Conservation (phyloP, 1,140 invertebrate species). For the Musca vetustissima region DNA sequence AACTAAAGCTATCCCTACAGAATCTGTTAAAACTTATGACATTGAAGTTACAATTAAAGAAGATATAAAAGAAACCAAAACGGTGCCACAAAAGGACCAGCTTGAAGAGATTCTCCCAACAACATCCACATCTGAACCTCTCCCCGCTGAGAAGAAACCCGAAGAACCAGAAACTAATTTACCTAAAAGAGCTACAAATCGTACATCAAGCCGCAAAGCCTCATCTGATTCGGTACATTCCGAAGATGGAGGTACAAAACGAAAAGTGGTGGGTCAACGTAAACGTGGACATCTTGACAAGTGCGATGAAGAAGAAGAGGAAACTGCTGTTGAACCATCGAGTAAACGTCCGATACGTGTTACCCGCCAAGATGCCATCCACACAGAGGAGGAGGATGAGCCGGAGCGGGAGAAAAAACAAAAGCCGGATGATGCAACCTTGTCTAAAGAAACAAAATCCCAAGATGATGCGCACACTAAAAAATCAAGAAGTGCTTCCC, state of each 20-base stretch:
- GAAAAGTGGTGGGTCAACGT: too few species aligned
- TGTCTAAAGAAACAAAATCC: too few species aligned
- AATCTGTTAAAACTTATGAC: conserved; percentile 4
- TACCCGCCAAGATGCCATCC: too few species aligned
- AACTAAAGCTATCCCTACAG: background rate
- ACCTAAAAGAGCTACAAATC: background rate
- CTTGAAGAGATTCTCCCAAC: background rate
- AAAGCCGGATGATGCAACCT: too few species aligned
- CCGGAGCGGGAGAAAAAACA: too few species aligned
- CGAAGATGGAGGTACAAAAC: background rate
- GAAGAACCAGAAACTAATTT: background rate
- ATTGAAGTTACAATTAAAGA: conserved; percentile 15
- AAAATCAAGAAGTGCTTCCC: too few species aligned
- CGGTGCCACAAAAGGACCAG: background rate
- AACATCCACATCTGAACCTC: background rate
- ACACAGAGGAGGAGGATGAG: too few species aligned
- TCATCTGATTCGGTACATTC: background rate
- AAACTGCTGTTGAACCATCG: too few species aligned
- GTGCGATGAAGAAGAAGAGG: too few species aligned
- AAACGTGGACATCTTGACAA: too few species aligned
- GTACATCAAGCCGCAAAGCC: background rate
- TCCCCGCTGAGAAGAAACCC: background rate
- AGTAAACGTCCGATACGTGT: too few species aligned
- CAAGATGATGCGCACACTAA: too few species aligned
- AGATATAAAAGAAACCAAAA: background rate